Evolutionary conservation across 2,888 invertebrate genomes (phyloP), one percentile per base, ranked within the genome.

Genomic region (Nomada ferruginata): DNA sequence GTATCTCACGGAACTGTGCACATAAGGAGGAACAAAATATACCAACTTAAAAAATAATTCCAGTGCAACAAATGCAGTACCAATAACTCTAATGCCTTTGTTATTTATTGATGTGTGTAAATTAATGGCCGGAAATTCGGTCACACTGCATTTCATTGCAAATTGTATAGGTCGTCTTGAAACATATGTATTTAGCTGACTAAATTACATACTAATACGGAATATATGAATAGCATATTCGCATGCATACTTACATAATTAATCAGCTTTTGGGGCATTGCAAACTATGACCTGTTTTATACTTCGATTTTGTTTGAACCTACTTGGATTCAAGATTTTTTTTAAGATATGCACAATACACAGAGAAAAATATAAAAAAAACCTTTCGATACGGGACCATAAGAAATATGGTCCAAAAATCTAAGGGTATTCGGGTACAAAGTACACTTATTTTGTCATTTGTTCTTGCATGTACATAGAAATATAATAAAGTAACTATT

Each of bases 401-500:
- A 44, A n/a, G 47, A 42, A 23, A 20, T n/a, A 61, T 36, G 26
- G 47, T 60, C 50, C 50, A 59, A 69, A 44, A 53, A 44, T 76
- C 60, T 55, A 53, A 55, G 42, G 65, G 13, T 68, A 23, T 57
- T 50, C 59, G 42, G 59, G 63, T 63, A 59, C 18, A 78, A 72
- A 77, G 42, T 59, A 69, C 9, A 60, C 9, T 72, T 53, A 18
- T 53, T 20, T 78, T 65, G 66, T 65, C 55, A 75, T 85, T 76
- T 63, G 55, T 71, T 79, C 70, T 77, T 85, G 57, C 82, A 82
- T 85, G 82, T 87, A 82, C 79, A 87, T 79, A 84, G 66, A 73
- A 79, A 76, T 82, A 79, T 84, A 85, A 85, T 83, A 86, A 85
- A 85, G 75, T 80, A 85, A 85, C 60, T 86, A 81, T 84, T 86